Evolutionary conservation across 2,113 vertebrate genomes (phyloP).

Genomic region (Tenebrosternarchus preto): DNA sequence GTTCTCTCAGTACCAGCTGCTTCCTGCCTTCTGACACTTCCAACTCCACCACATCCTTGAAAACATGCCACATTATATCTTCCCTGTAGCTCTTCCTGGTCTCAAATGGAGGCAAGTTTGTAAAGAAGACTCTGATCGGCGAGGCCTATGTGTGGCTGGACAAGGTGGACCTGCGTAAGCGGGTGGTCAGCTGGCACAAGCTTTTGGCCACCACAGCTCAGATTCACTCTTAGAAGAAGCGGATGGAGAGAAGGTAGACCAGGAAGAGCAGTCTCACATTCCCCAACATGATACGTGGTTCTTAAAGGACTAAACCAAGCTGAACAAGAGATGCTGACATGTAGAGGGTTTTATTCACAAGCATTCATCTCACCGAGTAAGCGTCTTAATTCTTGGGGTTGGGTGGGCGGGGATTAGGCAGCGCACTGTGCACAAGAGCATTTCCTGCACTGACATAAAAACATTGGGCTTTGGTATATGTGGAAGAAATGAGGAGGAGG

Average conservation of each 20-base stretch:
- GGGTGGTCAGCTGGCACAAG: conserved; percentile 98
- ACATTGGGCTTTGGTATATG: neutral
- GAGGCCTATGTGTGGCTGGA: conserved; percentile 99
- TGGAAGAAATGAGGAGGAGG: conserved; percentile 9
- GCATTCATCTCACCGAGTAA: neutral
- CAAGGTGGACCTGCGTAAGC: conserved; percentile 97
- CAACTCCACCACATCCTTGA: neutral
- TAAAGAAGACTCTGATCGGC: conserved; percentile 98
- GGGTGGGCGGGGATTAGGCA: conserved; percentile 35
- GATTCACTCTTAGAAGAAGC: conserved; percentile 78
- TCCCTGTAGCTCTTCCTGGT: conserved; percentile 89
- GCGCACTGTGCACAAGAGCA: neutral
- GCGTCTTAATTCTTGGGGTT: conserved; percentile 61
- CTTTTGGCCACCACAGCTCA: conserved; percentile 90
- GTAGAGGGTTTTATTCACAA: conserved; percentile 1
- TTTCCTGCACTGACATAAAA: conserved; percentile 9
- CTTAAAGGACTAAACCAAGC: conserved; percentile 19
- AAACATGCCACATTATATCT: neutral
- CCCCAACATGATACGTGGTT: conserved; percentile 32
- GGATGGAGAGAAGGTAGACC: neutral
- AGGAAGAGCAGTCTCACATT: conserved; percentile 31
- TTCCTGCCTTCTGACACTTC: neutral
- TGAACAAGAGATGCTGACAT: conserved; percentile 4
- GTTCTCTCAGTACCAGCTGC: neutral
- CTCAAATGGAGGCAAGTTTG: conserved; percentile 96